phyloP scores from a whole-genome alignment of 2,888 invertebrate species.

The Operophtera brumata region DNA sequence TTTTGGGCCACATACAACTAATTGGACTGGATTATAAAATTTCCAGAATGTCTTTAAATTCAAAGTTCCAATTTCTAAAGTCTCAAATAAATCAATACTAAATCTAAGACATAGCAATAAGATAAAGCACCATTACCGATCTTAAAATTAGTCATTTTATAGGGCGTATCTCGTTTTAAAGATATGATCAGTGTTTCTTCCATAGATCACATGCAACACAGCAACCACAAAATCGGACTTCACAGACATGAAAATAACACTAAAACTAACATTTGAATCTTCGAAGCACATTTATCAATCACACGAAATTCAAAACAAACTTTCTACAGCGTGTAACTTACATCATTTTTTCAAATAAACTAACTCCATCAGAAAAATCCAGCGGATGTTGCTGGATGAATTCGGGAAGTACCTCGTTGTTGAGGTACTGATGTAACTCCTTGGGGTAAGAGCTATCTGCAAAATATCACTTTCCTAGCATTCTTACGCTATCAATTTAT shows the following conservation, averaged over 20 bases:
- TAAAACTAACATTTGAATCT: constrained; percentile 2
- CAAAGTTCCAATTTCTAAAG: not conserved
- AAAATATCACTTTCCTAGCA: constrained; percentile 32
- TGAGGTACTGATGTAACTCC: constrained; percentile 31
- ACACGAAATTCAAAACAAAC: constrained; percentile 5
- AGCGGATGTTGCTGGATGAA: constrained; percentile 34
- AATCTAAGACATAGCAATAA: not conserved
- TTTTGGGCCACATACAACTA: constrained; percentile 37
- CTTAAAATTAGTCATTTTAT: not conserved
- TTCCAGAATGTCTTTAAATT: not conserved
- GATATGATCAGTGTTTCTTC: not conserved
- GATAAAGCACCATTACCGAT: not conserved
- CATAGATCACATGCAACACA: constrained; percentile 10
- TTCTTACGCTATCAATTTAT: not conserved
- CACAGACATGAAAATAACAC: constrained; percentile 15
- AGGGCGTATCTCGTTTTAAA: not conserved
- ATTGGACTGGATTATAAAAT: constrained; percentile 7
- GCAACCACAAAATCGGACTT: constrained; percentile 24
- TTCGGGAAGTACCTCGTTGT: constrained; percentile 29
- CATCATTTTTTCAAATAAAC: constrained; percentile 33
- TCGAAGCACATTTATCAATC: constrained; percentile 24
- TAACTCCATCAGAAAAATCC: constrained; percentile 34
- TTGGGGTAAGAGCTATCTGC: constrained; percentile 36
- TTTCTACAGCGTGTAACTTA: constrained; percentile 20
- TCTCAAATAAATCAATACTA: not conserved